Evolutionary conservation across 2,888 invertebrate species (phyloP), one percentile per base, ranked within the genome.

Genomic region (Caenorhabditis sp.): DNA sequence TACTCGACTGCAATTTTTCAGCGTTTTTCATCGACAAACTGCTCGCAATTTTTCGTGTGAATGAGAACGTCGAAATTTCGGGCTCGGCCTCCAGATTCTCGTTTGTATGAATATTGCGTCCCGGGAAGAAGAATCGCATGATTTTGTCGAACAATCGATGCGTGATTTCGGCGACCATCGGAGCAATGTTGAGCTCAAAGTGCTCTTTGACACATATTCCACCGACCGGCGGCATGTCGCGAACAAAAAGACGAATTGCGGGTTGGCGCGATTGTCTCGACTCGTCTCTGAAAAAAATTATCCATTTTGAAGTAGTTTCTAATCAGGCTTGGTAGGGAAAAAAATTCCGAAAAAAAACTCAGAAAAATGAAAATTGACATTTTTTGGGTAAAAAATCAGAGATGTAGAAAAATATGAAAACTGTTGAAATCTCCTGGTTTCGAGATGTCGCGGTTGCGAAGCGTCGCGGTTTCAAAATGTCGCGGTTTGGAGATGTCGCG

Each of bases 181-280:
- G 86, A 0, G 81, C 78, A 57, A 86, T 83, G 71, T 86, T 86
- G 43, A 85, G 81, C 90, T 99, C 99, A 89, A 99, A 96, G 89
- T 97, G 96, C 88, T 99, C 97, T 88, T 97, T 99, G 17, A 99
- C 95, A 0, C 95, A 94, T 82, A 99, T 99, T 1, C 99, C 99
- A n/a, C 96, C 97, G 6, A 97, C 97, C 0, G 95, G 82, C 8
- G 84, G 69, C 88, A 96, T 57, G 95, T 97, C 97, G 70, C 96
- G 91, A 83, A 97, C 97, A 89, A 96, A 95, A 58, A 99, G 93
- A 76, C 97, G 91, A 77, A 99, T 89, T 23, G 96, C 94, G 86
- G 95, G 92, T 89, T 94, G 94, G 50, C 95, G 92, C 70, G 95
- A 95, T 31, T 66, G 65, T 21, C 66, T n/a, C 24, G 66, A 59